Evolutionary conservation across 1,140 invertebrate species (phyloP), one percentile per base, ranked within the genome.

Genomic region (Drepana arcuata): DNA sequence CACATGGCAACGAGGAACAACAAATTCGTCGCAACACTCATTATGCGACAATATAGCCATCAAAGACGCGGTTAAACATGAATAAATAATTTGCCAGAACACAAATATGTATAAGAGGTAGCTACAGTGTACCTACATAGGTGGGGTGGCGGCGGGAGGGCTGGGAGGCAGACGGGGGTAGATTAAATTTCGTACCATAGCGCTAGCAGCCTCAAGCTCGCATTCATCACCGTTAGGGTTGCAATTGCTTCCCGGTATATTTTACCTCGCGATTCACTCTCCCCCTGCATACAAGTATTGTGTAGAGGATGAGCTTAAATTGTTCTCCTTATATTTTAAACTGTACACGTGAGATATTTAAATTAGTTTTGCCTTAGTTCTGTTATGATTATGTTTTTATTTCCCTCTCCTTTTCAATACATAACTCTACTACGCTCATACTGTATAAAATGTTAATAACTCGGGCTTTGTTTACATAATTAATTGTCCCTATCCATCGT

Each of bases 131-230:
- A 38, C 32, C 13, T 43, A 40, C 26, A 16, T 46, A 27, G 14
- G 26, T 39, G 26, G 24, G 40, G 36, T 24, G 44, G 18, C 28
- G 42, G 31, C 35, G 34, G 42, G 50, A 42, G 44, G 41, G 29
- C 21, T 7, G 39, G 59, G 53, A 26, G 58, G 63, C 51, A 69
- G 71, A 70, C 65, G 46, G 65, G 65, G 69, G 67, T 62, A 74
- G 74, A 75, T 79, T 79, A 73, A 73, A 75, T 79, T 78, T 72
- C 62, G 57, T 64, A 62, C 57, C 60, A 58, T 55, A 64, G 58
- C 58, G 54, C 63, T 59, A 48, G 44, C 45, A 48, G 65, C 56
- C 58, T 66, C 54, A 50, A 66, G 60, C 56, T 64, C 48, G 56
- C 71, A 63, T 75, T 79, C 71, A 75, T 73, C 71, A 75, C 46